Percentiles rank a stretch among this genome's conserved stretches.
These are phyloP conservation scores for Nesogale talazaci DNA, from an alignment of 2,113 vertebrate genomes.

Conservation along the genomic window DNA sequence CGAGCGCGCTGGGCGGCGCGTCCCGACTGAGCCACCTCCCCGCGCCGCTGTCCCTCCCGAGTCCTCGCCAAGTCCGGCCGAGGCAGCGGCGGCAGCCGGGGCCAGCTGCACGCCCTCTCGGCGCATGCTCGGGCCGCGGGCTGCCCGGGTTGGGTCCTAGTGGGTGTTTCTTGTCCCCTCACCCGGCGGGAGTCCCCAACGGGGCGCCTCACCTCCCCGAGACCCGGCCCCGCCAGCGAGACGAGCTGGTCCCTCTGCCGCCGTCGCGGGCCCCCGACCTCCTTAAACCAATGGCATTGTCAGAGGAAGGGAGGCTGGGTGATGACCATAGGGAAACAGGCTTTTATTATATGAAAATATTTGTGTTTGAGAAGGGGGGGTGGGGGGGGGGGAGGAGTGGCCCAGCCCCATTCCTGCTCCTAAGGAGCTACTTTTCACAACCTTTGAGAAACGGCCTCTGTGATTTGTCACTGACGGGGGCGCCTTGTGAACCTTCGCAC, in stretches of 20 bases:
- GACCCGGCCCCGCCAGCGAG: neutral
- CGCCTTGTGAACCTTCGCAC: constrained; percentile 63
- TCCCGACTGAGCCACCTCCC: constrained; percentile 78
- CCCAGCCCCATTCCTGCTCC: constrained; percentile 72
- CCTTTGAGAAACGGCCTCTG: constrained; percentile 70
- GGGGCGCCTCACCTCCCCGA: constrained; percentile 53
- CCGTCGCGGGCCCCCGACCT: neutral
- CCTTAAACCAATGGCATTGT: constrained; percentile 63
- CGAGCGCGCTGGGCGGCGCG: constrained; percentile 62
- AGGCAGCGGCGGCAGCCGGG: constrained; percentile 72
- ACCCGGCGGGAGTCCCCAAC: constrained; percentile 42
- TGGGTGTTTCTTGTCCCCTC: constrained; percentile 74
- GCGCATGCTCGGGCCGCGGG: constrained; percentile 83
- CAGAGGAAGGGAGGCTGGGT: constrained; percentile 45
- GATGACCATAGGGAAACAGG: constrained; percentile 60
- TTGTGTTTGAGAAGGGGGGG: constrained; percentile 79
- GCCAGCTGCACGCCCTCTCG: constrained; percentile 75
- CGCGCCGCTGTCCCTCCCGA: constrained; percentile 78
- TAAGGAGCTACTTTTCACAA: constrained; percentile 74
- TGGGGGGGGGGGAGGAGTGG: constrained; percentile 65
- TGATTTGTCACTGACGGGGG: constrained; percentile 69
- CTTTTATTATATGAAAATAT: constrained; percentile 82
- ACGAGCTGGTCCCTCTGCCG: neutral
- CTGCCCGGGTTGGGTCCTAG: constrained; percentile 69
- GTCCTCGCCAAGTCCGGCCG: constrained; percentile 77